Conservation (phyloP, 2,113 vertebrate genomes). For the Oriolus oriolus region DNA sequence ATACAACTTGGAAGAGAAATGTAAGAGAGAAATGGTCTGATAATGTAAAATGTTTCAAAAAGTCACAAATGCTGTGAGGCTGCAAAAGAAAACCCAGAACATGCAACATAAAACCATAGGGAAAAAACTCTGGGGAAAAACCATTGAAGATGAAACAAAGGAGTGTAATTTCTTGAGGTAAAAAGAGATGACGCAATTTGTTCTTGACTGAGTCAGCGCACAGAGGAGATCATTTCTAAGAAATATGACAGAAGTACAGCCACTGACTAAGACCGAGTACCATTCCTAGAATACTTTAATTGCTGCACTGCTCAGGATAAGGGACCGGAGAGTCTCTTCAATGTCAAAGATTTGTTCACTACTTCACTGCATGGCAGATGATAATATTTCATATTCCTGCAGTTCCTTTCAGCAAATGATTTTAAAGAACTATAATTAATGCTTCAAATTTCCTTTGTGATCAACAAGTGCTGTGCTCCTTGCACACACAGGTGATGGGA, state of each 20-base stretch:
- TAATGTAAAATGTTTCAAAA: not conserved
- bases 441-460: not conserved
- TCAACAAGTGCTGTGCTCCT: not conserved
- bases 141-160: not conserved
- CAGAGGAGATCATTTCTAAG: constrained; percentile 9
- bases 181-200: constrained; percentile 19
- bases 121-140: not conserved
- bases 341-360: not conserved
- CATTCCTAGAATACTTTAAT: not conserved
- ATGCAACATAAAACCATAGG: not conserved
- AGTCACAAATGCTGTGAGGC: not conserved
- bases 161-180: not conserved
- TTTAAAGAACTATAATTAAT: not conserved
- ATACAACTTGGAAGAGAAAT: not conserved
- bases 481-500: not conserved
- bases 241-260: not conserved
- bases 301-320: not conserved
- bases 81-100: not conserved
- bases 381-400: not conserved
- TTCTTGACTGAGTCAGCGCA: not conserved
- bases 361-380: not conserved
- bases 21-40: not conserved
- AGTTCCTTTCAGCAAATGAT: not conserved
- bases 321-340: not conserved
- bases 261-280: not conserved